Percentiles rank a stretch among this genome's conserved stretches.
Conservation (phyloP, 2,888 invertebrate species). For the Cecidostiba fungosa region DNA sequence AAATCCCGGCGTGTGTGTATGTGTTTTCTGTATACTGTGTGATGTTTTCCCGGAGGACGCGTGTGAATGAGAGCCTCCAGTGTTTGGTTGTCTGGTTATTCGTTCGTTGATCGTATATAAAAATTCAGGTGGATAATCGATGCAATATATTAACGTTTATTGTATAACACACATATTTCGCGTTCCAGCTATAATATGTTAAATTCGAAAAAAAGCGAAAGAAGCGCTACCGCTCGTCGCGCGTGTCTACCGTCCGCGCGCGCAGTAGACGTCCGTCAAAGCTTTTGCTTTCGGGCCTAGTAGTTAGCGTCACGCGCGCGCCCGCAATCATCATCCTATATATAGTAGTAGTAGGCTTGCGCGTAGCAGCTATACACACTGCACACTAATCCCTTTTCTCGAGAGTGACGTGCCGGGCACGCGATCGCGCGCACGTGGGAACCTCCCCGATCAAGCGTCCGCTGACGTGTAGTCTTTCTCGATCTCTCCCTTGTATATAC, state of each 20-base stretch:
- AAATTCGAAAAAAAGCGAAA: not conserved
- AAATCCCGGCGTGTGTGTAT: not conserved
- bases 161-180: too few relatives aligned
- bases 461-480: slow-evolving; percentile 12
- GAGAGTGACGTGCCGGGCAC: slow-evolving; percentile 20
- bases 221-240: not conserved
- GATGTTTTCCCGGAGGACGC: not conserved
- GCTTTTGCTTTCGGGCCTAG: slow-evolving; percentile 72
- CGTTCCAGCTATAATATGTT: too few relatives aligned
- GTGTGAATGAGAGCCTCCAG: too few relatives aligned
- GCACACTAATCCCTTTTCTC: slow-evolving; percentile 24
- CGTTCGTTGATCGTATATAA: too few relatives aligned
- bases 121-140: too few relatives aligned
- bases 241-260: slow-evolving; percentile 35
- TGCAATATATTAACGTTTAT: too few relatives aligned
- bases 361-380: not conserved
- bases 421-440: slow-evolving; percentile 27
- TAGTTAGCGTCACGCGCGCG: slow-evolving; percentile 79
- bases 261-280: slow-evolving; percentile 68
- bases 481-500: not conserved
- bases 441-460: slow-evolving; percentile 21
- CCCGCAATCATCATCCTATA: slow-evolving; percentile 64
- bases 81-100: too few relatives aligned
- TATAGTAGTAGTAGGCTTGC: not conserved
- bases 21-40: not conserved